Evolutionary conservation across 2,888 invertebrate species (phyloP).

Genomic region (Drosophila austrosaltans): DNA sequence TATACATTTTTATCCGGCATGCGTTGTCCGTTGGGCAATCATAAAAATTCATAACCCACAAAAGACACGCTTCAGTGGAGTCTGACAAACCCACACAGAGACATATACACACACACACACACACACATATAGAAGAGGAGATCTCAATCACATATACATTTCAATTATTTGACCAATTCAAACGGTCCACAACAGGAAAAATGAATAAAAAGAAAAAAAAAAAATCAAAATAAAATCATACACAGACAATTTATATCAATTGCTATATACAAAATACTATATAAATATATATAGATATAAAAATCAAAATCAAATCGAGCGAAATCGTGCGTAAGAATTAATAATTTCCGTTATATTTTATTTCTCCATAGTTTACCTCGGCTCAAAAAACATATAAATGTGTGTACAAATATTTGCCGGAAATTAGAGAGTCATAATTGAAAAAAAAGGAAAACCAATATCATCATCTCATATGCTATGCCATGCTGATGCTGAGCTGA

Average conservation of each 20-base stretch:
- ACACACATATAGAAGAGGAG: constrained; percentile 23
- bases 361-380: constrained; percentile 23
- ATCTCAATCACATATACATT: constrained; percentile 47
- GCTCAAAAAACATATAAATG: constrained; percentile 26
- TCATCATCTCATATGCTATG: constrained; percentile 1
- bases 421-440: constrained; percentile 18
- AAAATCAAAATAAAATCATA: constrained; percentile 19
- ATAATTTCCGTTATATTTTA: constrained; percentile 69
- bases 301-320: constrained; percentile 74
- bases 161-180: constrained; percentile 63
- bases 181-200: constrained; percentile 26
- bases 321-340: constrained; percentile 75
- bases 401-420: constrained; percentile 5
- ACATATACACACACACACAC: constrained; percentile 11
- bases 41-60: constrained; percentile 71
- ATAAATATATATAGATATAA: constrained; percentile 39
- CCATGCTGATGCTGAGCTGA: background rate
- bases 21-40: constrained; percentile 29
- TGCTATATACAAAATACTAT: constrained; percentile 43
- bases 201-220: background rate
- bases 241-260: constrained; percentile 46
- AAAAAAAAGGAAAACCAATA: background rate
- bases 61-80: constrained; percentile 51
- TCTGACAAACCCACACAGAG: constrained; percentile 5
- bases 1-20: constrained; percentile 41